phyloP scores from a whole-genome alignment of 30 jellyfish, hydroid and myxozoan species.

The Nemopilema nomurai region DNA sequence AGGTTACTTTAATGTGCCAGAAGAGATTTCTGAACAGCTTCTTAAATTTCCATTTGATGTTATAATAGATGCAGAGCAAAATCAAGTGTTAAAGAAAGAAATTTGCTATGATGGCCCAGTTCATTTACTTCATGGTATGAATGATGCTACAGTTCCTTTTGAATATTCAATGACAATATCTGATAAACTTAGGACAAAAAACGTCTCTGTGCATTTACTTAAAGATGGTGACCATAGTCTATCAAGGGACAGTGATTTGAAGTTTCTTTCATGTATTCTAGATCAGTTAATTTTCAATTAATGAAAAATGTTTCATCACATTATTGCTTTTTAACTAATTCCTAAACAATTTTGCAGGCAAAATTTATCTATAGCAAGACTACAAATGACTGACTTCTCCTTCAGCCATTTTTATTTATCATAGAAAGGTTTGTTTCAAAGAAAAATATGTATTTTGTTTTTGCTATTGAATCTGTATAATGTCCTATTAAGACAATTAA shows the following conservation, averaged over 20 bases:
- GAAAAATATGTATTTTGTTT: too few species aligned
- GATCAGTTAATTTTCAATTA: slow-evolving; percentile 14
- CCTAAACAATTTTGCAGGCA: too few species aligned
- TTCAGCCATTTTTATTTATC: too few species aligned
- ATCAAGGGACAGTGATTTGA: slow-evolving; percentile 25
- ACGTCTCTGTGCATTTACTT: slow-evolving; percentile 50
- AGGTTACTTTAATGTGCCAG: slow-evolving; percentile 38
- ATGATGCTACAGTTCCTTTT: slow-evolving; percentile 75
- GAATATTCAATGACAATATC: slow-evolving; percentile 52
- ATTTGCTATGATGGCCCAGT: slow-evolving; percentile 62
- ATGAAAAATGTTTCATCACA: neutral
- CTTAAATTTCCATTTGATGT: slow-evolving; percentile 11
- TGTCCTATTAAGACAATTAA: too few species aligned
- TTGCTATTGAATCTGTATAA: too few species aligned
- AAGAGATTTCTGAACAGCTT: slow-evolving; percentile 16
- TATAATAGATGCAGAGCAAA: slow-evolving; percentile 41
- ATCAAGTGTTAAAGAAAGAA: slow-evolving; percentile 34
- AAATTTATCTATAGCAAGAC: too few species aligned
- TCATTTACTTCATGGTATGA: slow-evolving; percentile 75
- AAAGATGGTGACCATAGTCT: slow-evolving; percentile 75
- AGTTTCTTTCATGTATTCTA: slow-evolving; percentile 26
- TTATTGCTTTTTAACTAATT: neutral
- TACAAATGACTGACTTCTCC: too few species aligned
- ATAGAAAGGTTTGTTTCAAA: too few species aligned
- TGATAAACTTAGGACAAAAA: slow-evolving; percentile 36